A percentile compares a stretch with the other conserved stretches of the same genome.
These are phyloP conservation scores for Rotaria magnacalcarata DNA, from an alignment of 2,888 invertebrate genomes.

Conservation along the genomic window DNA sequence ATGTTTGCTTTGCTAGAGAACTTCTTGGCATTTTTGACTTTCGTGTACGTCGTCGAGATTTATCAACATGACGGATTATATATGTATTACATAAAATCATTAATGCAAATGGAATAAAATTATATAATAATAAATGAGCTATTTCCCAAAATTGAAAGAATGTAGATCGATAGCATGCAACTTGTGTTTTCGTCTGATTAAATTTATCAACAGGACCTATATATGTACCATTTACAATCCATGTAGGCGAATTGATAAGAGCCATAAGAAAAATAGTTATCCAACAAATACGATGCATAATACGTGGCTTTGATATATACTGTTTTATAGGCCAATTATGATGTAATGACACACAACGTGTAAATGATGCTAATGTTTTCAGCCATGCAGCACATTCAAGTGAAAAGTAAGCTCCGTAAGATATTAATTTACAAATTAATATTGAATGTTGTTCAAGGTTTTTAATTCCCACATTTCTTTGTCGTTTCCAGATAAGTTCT, in stretches of 20 bases:
- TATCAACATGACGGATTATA: not conserved
- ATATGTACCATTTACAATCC: not conserved
- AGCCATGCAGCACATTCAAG: conserved; percentile 44
- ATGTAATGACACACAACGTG: conserved; percentile 25
- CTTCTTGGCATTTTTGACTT: not conserved
- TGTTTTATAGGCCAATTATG: not conserved
- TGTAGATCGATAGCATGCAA: not conserved
- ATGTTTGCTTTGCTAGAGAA: not conserved
- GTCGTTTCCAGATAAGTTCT: conserved; percentile 39
- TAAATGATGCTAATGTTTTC: conserved; percentile 36
- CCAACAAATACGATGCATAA: not conserved
- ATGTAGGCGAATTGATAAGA: not conserved
- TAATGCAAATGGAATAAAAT: not conserved
- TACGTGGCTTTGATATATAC: not conserved
- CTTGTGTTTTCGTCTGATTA: not conserved
- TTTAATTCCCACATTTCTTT: not conserved
- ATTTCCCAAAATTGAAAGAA: conserved; percentile 6
- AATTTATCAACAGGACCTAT: not conserved
- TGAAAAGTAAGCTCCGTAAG: conserved; percentile 41
- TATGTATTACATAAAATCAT: not conserved
- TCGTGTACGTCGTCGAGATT: not conserved
- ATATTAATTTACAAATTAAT: conserved; percentile 43
- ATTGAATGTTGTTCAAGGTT: conserved; percentile 43
- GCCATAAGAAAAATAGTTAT: not conserved
- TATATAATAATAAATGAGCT: conserved; percentile 18